Base-by-base conservation (phyloP, 1,140 invertebrate species). In the Drosophila suzukii region DNA sequence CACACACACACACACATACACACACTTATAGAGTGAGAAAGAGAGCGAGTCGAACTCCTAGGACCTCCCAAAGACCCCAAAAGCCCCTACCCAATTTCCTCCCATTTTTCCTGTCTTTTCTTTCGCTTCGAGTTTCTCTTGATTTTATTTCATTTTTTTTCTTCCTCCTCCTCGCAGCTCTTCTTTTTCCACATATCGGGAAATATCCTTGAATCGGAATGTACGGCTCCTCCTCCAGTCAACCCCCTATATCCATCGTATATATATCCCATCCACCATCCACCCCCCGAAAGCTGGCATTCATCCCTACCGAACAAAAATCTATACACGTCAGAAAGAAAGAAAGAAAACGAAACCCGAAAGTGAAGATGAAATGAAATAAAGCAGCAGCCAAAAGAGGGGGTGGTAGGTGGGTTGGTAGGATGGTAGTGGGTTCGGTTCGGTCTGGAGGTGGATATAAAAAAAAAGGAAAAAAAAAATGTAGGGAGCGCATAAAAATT, bases 351-450 rank as follows among this genome's bases (percentile, higher is more conserved):
- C 75, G 84, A 86, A 86, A 83, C 66, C 83, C 86, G 77, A 90
- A 89, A 90, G 85, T 90, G 81, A 90, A 90, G 85, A 90, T 90
- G 85, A 84, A 81, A 90, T 85, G 76, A 89, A 90, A 90, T 81
- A 81, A 90, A 89, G 79, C 85, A 85, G 30, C 49, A 51, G 49
- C 62, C 8, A 73, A 60, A 75, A 68, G 78, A 68, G 62, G 41
- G 55, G 61, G 55, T 43, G 27, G 39, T 12, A 24, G 7, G 38
- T 12, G 24, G 36, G 17, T 32, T 32, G 34, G 15, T n/a, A 15
- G n/a, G 6, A 10, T 17, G n/a, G 30, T 20, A 20, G 46, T 17
- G 34, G 30, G 6, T 51, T n/a, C 17, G 41, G 62, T 49, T 44
- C 32, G 17, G 34, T 41, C 34, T n/a, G 24, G 34, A 41, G 41